Base-by-base conservation (phyloP, 2,888 invertebrate genomes). In the Coelopa pilipes region DNA sequence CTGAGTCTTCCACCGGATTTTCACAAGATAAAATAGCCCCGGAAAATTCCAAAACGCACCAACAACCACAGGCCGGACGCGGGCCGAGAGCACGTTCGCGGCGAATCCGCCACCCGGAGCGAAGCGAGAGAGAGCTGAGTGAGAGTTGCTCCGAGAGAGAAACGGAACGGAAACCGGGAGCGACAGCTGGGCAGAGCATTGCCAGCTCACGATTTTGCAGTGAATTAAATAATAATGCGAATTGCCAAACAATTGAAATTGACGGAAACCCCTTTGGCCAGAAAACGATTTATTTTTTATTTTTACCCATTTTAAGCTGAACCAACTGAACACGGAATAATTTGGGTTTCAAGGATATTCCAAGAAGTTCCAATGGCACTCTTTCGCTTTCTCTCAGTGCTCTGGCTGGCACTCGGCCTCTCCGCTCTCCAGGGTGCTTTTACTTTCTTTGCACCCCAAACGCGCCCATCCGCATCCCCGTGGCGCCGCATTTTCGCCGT, bases 1-100 rank as follows among this genome's bases (percentile, higher is more conserved):
- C 86, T 86, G 84, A 87, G 84, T 80, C 78, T 77, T 77, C 76
- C 77, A 79, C 70, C 78, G 81, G 81, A 81, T 81, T 79, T 79
- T 78, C 78, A 78, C 73, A 78, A 81, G 79, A 81, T 82, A 80
- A 83, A 81, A 81, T 80, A 81, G 80, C 81, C 82, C 80, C 80
- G 79, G 82, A 79, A 80, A 79, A 80, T 47, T 47, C 62, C 53
- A 63, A 63, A 62, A 57, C 12, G 5, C 50, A 62, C 4, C 12
- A 49, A 57, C 17, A 55, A 60, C 59, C 10, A 68, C 19, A 9
- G 1, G 59, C 17, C 70, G 50, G 50, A n/a, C 17, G 21, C 24
- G 3, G 19, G 50, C n/a, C 53, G 19, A 12, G 12, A 15, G 60
- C 24, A 21, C 21, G 15, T 24, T 46, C 19, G 57, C 59, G 69